Evolutionary conservation across 2,888 invertebrate genomes (phyloP), one percentile per base, ranked within the genome.

Genomic region (Sabatieria punctata): DNA sequence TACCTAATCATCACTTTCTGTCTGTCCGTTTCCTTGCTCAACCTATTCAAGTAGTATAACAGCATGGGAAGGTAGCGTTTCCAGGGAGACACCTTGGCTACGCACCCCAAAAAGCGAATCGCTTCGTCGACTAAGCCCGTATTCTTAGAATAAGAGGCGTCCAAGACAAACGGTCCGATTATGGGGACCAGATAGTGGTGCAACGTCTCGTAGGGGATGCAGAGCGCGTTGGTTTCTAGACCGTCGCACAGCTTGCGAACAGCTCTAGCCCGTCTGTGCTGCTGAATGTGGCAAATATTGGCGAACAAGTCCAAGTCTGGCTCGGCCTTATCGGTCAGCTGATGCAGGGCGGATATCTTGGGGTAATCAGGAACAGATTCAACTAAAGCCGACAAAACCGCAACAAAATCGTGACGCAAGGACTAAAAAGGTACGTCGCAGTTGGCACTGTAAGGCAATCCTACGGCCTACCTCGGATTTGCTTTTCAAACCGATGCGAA

Each of bases 121-220:
- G 49, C 44, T 43, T 57, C 54, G 62, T 88, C 86, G 40, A 88
- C 72, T 0, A 91, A 68, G 23, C 47, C 46, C 30, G 57, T 51
- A 26, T 84, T 82, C 47, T 78, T 77, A 0, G 74, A 68, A 60
- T 78, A 84, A 56, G 77, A 77, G 43, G 82, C 82, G 50, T 78
- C 78, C 51, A 82, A 77, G 33, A 95, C 70, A 67, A 82, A 89
- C 33, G 77, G 75, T 0, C 82, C 76, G 1, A 82, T 78, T 47
- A 93, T 66, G 0, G 95, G 93, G 48, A 89, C 66, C 47, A 93
- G 74, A 60, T 85, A 88, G 55, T 82, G 80, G 0, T 82, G 80
- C 11, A 93, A 66, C 0, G 82, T 60, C 74, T 79, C 59, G 39
- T 51, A 13, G 41, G 39, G 36, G 43, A 41, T 54, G 52, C 41